Conservation (phyloP, 2,797 vertebrate genomes). For the Zalophus californianus region DNA sequence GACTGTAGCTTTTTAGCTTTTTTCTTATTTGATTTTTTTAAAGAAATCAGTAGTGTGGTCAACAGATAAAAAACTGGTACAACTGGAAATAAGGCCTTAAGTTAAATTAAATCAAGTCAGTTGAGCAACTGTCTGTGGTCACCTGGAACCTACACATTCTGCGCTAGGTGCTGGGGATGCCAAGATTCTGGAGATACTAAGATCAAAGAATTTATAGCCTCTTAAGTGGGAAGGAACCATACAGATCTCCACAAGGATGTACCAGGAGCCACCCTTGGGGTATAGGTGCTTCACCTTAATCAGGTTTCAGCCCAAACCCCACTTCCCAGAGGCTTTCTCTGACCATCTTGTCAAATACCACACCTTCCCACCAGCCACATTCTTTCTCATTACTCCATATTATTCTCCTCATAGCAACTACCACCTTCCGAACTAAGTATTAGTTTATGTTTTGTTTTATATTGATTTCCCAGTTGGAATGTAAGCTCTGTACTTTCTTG, state of each 20-base stretch:
- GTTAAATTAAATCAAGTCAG: not conserved
- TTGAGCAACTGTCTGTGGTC: not conserved
- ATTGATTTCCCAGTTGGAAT: not conserved
- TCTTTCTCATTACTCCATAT: not conserved
- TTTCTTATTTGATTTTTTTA: not conserved
- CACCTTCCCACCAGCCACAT: no score
- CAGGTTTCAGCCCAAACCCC: not conserved
- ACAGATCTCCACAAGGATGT: fast-evolving
- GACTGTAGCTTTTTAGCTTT: not conserved
- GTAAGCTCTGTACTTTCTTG: not conserved
- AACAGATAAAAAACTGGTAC: not conserved
- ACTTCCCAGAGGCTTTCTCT: not conserved
- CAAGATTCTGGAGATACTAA: not conserved
- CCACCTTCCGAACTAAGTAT: not conserved
- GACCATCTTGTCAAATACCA: not conserved
- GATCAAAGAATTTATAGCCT: not conserved
- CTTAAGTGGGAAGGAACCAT: not conserved
- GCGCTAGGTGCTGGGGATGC: not conserved
- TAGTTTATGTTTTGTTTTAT: not conserved
- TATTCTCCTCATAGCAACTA: not conserved
- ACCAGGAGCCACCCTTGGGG: not conserved
- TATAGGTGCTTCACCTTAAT: not conserved
- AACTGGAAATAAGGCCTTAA: not conserved
- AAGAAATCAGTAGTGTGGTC: not conserved
- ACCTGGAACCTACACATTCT: not conserved